Evolutionary conservation across 1,140 invertebrate species (phyloP).

Genomic region (Leptonema lineaticorne): DNA sequence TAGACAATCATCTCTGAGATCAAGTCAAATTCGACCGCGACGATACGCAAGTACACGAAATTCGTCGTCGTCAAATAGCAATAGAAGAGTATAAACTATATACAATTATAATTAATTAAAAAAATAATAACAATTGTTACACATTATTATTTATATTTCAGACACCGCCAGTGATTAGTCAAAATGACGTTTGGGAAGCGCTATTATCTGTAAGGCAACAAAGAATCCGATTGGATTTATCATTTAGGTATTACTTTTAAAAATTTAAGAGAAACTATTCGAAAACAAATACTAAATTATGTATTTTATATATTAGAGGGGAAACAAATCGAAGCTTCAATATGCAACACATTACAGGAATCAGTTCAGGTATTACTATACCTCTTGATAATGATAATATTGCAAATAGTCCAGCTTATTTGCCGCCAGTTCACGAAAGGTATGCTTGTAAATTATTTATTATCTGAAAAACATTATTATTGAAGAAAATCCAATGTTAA

Average conservation of each 20-base stretch:
- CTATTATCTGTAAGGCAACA: slow-evolving; percentile 65
- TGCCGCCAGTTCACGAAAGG: background rate
- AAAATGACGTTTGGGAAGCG: slow-evolving; percentile 68
- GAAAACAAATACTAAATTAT: background rate
- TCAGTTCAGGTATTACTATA: slow-evolving; percentile 52
- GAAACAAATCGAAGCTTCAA: slow-evolving; percentile 52
- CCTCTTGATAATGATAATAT: slow-evolving; percentile 37
- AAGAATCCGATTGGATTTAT: slow-evolving; percentile 59
- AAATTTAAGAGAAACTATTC: background rate
- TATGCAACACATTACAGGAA: slow-evolving; percentile 54
- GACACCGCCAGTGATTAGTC: slow-evolving; percentile 37
- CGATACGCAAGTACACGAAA: background rate
- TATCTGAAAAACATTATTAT: background rate
- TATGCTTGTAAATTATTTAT: background rate
- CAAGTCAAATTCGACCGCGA: slow-evolving; percentile 35
- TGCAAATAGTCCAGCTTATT: background rate
- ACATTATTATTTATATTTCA: slow-evolving; percentile 20
- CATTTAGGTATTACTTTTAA: slow-evolving; percentile 47
- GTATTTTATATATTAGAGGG: slow-evolving; percentile 43
- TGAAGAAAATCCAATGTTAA: background rate
- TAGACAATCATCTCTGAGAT: slow-evolving; percentile 15
- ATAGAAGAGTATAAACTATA: background rate
- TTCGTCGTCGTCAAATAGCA: background rate
- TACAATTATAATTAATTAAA: too few species aligned
- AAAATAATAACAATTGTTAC: too few species aligned